Percentiles rank a stretch among this genome's conserved stretches.
Evolutionary conservation across 37 sponge, comb jelly and placozoan species (phyloP).

Genomic region (Spongia lamella): DNA sequence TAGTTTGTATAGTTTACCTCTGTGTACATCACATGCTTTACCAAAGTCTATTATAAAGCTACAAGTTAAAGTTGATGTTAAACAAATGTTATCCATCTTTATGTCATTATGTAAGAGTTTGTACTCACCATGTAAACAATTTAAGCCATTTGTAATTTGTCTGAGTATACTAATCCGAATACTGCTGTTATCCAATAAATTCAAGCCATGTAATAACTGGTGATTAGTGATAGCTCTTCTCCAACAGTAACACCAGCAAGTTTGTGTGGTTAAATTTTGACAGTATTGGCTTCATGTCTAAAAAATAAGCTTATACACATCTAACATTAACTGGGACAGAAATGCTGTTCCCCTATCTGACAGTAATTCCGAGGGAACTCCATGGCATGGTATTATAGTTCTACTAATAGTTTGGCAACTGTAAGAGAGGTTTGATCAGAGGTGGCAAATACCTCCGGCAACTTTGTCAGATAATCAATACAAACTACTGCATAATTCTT

Average conservation of each 20-base stretch:
- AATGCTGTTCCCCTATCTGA: too few species aligned
- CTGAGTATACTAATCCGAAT: not conserved
- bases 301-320: not conserved
- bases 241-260: not conserved
- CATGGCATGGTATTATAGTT: not conserved
- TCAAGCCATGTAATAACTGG: not conserved
- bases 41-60: slow-evolving; percentile 23
- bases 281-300: not conserved
- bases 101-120: not conserved
- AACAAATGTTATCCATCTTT: not conserved
- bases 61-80: not conserved
- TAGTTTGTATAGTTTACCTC: slow-evolving; percentile 1
- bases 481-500: slow-evolving; percentile 1
- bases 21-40: slow-evolving; percentile 3
- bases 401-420: slow-evolving; percentile 2
- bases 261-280: not conserved
- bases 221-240: not conserved
- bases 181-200: not conserved
- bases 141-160: not conserved
- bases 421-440: not conserved
- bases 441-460: not conserved
- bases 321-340: not conserved
- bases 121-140: not conserved
- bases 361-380: not conserved
- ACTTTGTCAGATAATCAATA: slow-evolving; percentile 11